These are phyloP conservation scores for Hipparchia sbordonii DNA, from an alignment of 2,888 invertebrate species.

Conservation along the genomic window DNA sequence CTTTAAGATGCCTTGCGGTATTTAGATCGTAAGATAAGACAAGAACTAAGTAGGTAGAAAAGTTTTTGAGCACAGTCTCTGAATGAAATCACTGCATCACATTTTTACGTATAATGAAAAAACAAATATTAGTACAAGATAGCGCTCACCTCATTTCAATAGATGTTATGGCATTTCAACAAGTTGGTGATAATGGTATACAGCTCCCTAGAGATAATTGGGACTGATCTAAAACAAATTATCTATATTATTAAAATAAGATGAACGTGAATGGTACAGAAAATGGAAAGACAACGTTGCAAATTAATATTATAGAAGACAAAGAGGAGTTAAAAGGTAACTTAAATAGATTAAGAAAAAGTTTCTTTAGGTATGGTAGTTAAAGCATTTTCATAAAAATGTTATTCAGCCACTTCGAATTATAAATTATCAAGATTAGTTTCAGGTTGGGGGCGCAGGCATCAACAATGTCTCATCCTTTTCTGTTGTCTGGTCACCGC, in stretches of 20 bases:
- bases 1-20: too few relatives aligned
- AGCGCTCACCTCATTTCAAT: background rate
- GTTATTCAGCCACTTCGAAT: too few relatives aligned
- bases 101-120: background rate
- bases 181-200: constrained; percentile 3
- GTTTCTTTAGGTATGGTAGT: too few relatives aligned
- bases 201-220: background rate
- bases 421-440: constrained; percentile 36
- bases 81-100: too few relatives aligned
- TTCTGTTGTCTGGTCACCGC: constrained; percentile 82
- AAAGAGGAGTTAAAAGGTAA: constrained; percentile 1
- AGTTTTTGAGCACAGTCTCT: too few relatives aligned
- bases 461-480: constrained; percentile 83
- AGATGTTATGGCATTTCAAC: constrained; percentile 6
- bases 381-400: too few relatives aligned
- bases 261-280: constrained; percentile 5
- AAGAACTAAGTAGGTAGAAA: too few relatives aligned
- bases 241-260: background rate
- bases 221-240: background rate
- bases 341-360: background rate
- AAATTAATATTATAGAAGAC: background rate
- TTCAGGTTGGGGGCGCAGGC: constrained; percentile 73
- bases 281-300: background rate
- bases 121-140: background rate
- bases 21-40: too few relatives aligned